Base-by-base conservation (phyloP, 2,113 vertebrate species). In the Mionectes macconnelli region DNA sequence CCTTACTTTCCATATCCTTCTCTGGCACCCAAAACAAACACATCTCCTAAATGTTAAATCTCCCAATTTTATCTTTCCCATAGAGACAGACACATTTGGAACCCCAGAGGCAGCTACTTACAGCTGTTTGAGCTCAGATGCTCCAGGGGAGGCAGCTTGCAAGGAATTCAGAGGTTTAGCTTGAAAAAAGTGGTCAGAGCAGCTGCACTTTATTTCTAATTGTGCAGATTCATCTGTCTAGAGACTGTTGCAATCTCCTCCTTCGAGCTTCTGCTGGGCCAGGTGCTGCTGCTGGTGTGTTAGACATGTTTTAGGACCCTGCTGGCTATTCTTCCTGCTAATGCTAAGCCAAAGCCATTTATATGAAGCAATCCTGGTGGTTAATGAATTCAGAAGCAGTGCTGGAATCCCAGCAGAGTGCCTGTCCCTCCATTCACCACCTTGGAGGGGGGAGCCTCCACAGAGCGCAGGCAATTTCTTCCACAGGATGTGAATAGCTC, bases 131-230 rank as follows among this genome's bases (percentile, higher is more conserved):
- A 74, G 73, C 64, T 89, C 72, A 28, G 80, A 78, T 37, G 50
- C 79, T 90, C 63, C 60, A 28, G 14, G 17, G 56, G 75, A 52
- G 44, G 67, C 0, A 1, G 52, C 76, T 63, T 1, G 3, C 83
- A 63, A 57, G 49, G 83, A 87, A 84, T 87, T 84, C 80, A 72
- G 83, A 66, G 33, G 50, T 80, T 93, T 77, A 77, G 40, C 55
- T 68, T 94, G 50, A 70, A 90, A 63, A 37, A 68, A 90, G 84
- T 1, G 14, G 56, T 37, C 47, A 56, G 47, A 94, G 75, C 85
- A 95, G 73, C 86, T 93, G 92, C 33, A 45, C 44, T 67, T 84
- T 85, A 69, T 86, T 94, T 94, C 39, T 68, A 77, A 81, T 44
- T 80, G 35, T 57, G 72, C 31, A 74, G 52, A 80, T 70, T 84